Conservation (phyloP, 1,140 invertebrate species). For the Anoplolepis gracilipes region DNA sequence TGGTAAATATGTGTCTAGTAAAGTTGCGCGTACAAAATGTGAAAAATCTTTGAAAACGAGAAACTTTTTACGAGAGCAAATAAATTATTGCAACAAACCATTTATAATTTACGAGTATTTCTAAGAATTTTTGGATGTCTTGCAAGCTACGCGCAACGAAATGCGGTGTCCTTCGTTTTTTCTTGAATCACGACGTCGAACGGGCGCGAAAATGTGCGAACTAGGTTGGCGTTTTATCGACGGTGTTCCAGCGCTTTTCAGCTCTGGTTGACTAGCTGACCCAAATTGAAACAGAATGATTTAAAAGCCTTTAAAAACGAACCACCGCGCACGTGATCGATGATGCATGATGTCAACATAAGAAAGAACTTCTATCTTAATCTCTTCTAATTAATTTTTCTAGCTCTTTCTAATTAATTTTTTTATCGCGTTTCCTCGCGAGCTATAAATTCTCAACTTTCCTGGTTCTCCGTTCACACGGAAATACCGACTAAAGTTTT, state of each 20-base stretch:
- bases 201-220: constrained; percentile 28
- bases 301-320: constrained; percentile 19
- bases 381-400: constrained; percentile 47
- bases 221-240: constrained; percentile 55
- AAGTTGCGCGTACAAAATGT: constrained; percentile 8
- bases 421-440: not conserved
- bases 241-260: not conserved
- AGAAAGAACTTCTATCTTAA: constrained; percentile 19
- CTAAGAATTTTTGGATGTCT: constrained; percentile 1
- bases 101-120: constrained; percentile 6
- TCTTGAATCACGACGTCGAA: not conserved
- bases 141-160: not conserved
- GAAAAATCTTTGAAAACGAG: not conserved
- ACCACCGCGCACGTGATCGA: constrained; percentile 33
- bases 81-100: not conserved
- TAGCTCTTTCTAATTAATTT: constrained; percentile 49
- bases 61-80: not conserved
- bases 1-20: not conserved
- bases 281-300: constrained; percentile 51
- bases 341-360: not conserved
- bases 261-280: constrained; percentile 16
- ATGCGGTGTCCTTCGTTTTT: not conserved
- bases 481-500: constrained; percentile 14
- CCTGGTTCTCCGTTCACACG: too few species aligned
- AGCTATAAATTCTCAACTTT: constrained; percentile 7